Evolutionary conservation across 2,113 vertebrate genomes (phyloP), one percentile per base, ranked within the genome.

Genomic region (Indicator indicator): DNA sequence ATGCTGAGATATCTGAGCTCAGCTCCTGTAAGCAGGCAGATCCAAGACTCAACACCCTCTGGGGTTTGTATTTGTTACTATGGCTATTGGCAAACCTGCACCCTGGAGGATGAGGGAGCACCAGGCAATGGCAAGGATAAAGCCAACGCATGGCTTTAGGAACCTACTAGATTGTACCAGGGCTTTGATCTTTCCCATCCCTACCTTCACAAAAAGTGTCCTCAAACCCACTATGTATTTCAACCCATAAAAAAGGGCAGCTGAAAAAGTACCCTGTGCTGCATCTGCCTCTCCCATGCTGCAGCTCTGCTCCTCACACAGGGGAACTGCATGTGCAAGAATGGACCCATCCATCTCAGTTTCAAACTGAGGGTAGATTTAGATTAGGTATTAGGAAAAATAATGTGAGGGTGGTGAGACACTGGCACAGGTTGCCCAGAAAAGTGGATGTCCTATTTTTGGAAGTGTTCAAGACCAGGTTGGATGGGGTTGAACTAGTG

Each of bases 231-330:
- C 27, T 19, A 12, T 0, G 0, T 16, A 5, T 4, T 69, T 6
- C 26, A 62, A 80, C 65, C 33, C 3, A 2, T 32, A 36, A 38
- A 58, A 87, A 54, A 87, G 73, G 11, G 3, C 40, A 50, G 27
- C 12, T 71, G 42, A 58, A 90, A 89, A 81, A 77, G 60, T 2
- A n/a, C 5, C 8, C 16, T 17, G 50, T 52, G 50, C 50, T 52
- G 50, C 23, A 52, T 36, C 54, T 68, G 15, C 14, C 10, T 16
- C 14, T 16, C 14, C 12, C 0, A 0, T 1, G 27, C 54, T 2
- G 33, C 42, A 54, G 60, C 48, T 27, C 62, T n/a, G 24, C 32
- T 65, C 59, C 36, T 9, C 4, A 30, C 3, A 9, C 0, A 1
- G 19, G 19, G n/a, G 16, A 9, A 56, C 1, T 7, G 18, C 32